Evolutionary conservation across 1,140 invertebrate species (phyloP), one percentile per base, ranked within the genome.

Genomic region (Anagrus nilaparvatae): DNA sequence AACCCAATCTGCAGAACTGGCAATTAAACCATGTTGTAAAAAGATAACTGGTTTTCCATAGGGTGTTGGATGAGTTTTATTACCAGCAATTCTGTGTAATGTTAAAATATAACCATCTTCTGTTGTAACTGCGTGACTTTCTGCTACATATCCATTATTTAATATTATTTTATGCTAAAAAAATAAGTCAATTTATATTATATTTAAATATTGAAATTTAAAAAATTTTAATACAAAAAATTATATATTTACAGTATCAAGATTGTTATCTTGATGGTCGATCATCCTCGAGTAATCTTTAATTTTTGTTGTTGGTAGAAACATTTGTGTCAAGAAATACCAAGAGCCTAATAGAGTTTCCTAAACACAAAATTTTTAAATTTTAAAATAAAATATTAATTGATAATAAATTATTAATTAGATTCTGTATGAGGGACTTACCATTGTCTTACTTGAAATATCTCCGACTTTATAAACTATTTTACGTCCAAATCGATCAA

Each of bases 11-110:
- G 78, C 74, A 2, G 83, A 85, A 52, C 80, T 81, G 5, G 76
- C 77, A 0, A 87, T 59, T 5, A 89, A 64, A 0, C 86, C 87
- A 58, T 90, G 87, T 54, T 87, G 84, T 0, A 87, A 55, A 7
- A 82, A 69, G 4, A 82, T 77, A 18, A 49, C 50, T 18, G 47
- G 56, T 49, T 51, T 59, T 29, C 47, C 47, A 23, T 5, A 32
- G 5, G 18, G 41, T 10, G n/a, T 28, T 14, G 37, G 31, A 33
- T 48, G 48, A 12, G 41, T 33, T 7, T 63, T 49, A 48, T 68
- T 59, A n/a, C 60, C 48, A 2, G 70, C 66, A 40, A 80, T 76
- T 32, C 77, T 60, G 52, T 77, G 70, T 23, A 77, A 43, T 43
- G 67, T 69, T 27, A 80, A 53, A 4, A 77, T 62, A 47, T 79